Base-by-base conservation (phyloP, 2,888 invertebrate genomes). In the Taenaris catops region DNA sequence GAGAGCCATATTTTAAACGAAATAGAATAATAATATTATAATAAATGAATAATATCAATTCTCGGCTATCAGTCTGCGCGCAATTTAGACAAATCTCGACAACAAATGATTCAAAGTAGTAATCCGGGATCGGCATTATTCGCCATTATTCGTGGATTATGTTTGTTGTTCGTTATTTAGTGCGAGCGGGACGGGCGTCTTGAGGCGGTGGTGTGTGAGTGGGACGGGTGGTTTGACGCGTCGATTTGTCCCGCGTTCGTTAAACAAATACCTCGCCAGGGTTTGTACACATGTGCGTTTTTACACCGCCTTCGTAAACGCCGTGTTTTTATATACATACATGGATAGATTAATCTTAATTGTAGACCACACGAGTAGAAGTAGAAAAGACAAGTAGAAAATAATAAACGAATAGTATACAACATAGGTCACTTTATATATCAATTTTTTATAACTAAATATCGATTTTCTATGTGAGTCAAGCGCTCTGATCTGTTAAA, bases 181-280 rank as follows among this genome's bases (percentile, higher is more conserved):
- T 49, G 46, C 24, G 55, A 65, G 43, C 21, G 63, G 50, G 63
- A 69, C 20, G 25, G 18, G 2, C 19, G 27, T 35, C 35, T 16
- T n/a, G 21, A 8, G 6, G 5, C 5, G 7, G 7, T 5, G 53
- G 32, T 40, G 34, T 51, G 64, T 21, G 48, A 52, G 49, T 52
- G 63, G 44, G 44, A 46, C 38, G 23, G 16, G 0, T 23, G 50
- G 40, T 48, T 51, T 63, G 63, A 62, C 59, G 61, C 58, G 62
- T 58, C 64, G 57, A 70, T 68, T 68, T 73, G 64, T 69, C 58
- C 54, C 46, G 54, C 50, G 58, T 58, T 55, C 49, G 57, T 47
- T 55, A 63, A 59, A 63, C 65, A 63, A 64, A 71, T 60, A 62
- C 46, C 58, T 65, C 55, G 49, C 41, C 25, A 37, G 34, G 4